A percentile compares a stretch with the other conserved stretches of the same genome.
Evolutionary conservation across 1,140 invertebrate genomes (phyloP).

Genomic region (Cherax destructor): DNA sequence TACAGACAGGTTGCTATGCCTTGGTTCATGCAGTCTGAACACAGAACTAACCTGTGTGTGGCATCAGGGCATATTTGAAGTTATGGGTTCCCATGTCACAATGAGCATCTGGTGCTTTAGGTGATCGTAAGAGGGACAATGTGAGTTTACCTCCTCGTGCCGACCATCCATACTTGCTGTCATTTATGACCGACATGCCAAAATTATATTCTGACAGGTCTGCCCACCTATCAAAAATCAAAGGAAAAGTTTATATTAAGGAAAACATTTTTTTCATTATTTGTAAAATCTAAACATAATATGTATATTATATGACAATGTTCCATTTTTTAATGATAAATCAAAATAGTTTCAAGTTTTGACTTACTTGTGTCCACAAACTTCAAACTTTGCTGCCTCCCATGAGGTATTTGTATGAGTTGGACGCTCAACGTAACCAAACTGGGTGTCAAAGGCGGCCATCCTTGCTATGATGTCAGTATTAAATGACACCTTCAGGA

Average conservation of each 20-base stretch:
- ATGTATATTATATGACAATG: no score
- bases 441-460: slow-evolving; percentile 78
- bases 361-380: slow-evolving; percentile 77
- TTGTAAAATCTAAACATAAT: no score
- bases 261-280: no score
- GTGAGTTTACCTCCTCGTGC: slow-evolving; percentile 76
- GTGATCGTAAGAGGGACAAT: slow-evolving; percentile 77
- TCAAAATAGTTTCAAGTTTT: not conserved
- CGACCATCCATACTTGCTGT: slow-evolving; percentile 79
- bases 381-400: slow-evolving; percentile 79
- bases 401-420: slow-evolving; percentile 79
- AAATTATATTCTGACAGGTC: slow-evolving; percentile 78
- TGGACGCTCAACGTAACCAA: slow-evolving; percentile 77
- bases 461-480: slow-evolving; percentile 68
- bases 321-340: not conserved
- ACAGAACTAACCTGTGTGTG: slow-evolving; percentile 77
- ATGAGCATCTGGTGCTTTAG: slow-evolving; percentile 77
- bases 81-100: slow-evolving; percentile 78
- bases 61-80: slow-evolving; percentile 78
- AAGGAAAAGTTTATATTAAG: no score
- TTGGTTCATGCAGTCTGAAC: no score
- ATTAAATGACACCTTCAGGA: slow-evolving; percentile 76
- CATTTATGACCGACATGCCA: slow-evolving; percentile 79
- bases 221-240: slow-evolving; percentile 76
- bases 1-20: no score